phyloP scores from a whole-genome alignment of 2,888 invertebrate species.

The Noctua janthina region DNA sequence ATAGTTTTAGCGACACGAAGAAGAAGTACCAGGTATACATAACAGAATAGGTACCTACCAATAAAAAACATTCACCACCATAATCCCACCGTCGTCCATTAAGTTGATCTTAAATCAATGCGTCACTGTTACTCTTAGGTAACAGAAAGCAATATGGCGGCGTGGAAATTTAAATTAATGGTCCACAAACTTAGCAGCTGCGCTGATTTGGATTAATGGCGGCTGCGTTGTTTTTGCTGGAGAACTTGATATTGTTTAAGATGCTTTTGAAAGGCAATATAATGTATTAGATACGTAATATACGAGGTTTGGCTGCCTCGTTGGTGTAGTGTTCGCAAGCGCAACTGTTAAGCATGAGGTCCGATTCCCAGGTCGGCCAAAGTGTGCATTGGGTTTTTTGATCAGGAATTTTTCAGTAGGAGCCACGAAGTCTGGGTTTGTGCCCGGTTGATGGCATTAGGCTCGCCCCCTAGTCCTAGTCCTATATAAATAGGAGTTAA shows the following conservation, averaged over 20 bases:
- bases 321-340: no score
- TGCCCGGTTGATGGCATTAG: no score
- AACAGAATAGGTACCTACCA: neutral
- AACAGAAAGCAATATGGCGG: slow-evolving; percentile 51
- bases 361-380: no score
- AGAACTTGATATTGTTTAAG: slow-evolving; percentile 43
- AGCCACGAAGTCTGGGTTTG: no score
- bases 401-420: no score
- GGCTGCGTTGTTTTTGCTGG: slow-evolving; percentile 34
- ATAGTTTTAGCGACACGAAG: neutral
- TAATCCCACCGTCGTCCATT: slow-evolving; percentile 5
- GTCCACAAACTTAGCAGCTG: slow-evolving; percentile 40
- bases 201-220: slow-evolving; percentile 63
- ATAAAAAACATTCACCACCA: slow-evolving; percentile 13
- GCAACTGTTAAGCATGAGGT: no score
- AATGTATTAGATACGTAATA: neutral
- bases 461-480: no score
- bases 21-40: neutral
- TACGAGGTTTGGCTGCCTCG: no score
- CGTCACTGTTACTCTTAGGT: slow-evolving; percentile 40
- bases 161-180: slow-evolving; percentile 65
- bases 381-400: no score
- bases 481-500: no score
- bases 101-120: slow-evolving; percentile 53
- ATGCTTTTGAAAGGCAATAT: slow-evolving; percentile 18